Evolutionary conservation across 2,888 invertebrate genomes (phyloP), one percentile per base, ranked within the genome.

Genomic region (Caenorhabditis auriculariae): DNA sequence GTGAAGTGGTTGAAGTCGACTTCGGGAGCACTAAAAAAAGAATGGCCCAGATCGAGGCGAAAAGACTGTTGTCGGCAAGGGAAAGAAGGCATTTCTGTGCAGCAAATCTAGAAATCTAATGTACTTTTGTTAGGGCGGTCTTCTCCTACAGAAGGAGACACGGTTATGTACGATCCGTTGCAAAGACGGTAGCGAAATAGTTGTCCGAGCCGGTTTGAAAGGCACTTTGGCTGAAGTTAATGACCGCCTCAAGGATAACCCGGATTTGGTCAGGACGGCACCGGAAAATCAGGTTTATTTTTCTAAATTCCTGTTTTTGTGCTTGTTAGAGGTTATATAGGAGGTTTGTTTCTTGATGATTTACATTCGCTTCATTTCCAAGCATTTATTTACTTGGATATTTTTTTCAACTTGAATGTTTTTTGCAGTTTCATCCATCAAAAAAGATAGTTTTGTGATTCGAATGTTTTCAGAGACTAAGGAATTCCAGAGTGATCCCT

Each of bases 211-310:
- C 1, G 72, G 72, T 19, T 62, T 73, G 7, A 51, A 56, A 42
- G 72, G 70, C 29, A 62, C 51, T 27, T 58, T 73, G 17, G 60
- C 62, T 1, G 72, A 73, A 49, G 71, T 71, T 46, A 70, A 70
- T 41, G 70, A 67, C 27, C 65, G 70, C 15, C 54, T 70, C 26
- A 70, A 68, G 47, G 57, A 54, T 0, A 24, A 58, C 24, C 72
- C 72, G 2, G 69, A 70, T 58, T 54, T 73, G 17, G 55, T 73
- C 17, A 52, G 72, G 58, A 73, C 69, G 2, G 62, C 72, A 2
- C 63, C 69, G 7, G 70, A 73, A 52, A 73, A 73, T 37, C 68
- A 63, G 42, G 64, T 58, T 27, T 24, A 17, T 24, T 17, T 21
- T 9, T 9, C n/a, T n/a, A n/a, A n/a, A n/a, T n/a, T n/a, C n/a